Conservation (phyloP, 2,797 vertebrate species). For the Sebastes iracundus region DNA sequence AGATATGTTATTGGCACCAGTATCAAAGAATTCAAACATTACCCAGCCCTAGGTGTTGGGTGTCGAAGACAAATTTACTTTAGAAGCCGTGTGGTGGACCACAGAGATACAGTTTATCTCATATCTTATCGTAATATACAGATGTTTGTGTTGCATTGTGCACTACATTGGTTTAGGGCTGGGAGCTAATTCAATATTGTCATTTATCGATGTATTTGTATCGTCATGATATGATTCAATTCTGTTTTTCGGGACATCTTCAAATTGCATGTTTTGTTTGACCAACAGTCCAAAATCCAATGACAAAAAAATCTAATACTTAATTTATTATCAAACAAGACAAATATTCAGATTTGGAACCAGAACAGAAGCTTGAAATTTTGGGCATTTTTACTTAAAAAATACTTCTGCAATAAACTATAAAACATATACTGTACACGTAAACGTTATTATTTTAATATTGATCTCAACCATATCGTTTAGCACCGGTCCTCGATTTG, state of each 20-base stretch:
- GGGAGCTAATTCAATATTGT: not conserved
- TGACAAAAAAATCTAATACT: no score
- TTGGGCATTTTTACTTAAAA: not conserved
- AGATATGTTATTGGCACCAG: not conserved
- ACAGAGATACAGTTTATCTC: not conserved
- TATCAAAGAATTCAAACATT: not conserved
- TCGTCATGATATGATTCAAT: not conserved
- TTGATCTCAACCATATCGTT: not conserved
- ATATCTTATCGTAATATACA: slow-evolving; percentile 3
- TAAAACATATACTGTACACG: not conserved
- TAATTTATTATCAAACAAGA: not conserved
- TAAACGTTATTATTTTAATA: not conserved
- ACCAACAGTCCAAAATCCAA: no score
- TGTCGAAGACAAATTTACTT: slow-evolving; percentile 13
- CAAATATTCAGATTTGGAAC: not conserved
- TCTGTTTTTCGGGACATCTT: not conserved
- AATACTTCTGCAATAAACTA: not conserved
- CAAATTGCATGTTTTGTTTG: no score
- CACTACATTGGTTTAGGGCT: not conserved
- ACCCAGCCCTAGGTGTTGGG: not conserved
- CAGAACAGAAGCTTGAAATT: not conserved
- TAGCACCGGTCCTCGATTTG: no score
- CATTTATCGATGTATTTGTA: not conserved
- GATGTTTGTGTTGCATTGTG: not conserved
- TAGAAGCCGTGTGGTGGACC: not conserved